Evolutionary conservation across 2,797 vertebrate genomes (phyloP).

Genomic region (Nasua narica): DNA sequence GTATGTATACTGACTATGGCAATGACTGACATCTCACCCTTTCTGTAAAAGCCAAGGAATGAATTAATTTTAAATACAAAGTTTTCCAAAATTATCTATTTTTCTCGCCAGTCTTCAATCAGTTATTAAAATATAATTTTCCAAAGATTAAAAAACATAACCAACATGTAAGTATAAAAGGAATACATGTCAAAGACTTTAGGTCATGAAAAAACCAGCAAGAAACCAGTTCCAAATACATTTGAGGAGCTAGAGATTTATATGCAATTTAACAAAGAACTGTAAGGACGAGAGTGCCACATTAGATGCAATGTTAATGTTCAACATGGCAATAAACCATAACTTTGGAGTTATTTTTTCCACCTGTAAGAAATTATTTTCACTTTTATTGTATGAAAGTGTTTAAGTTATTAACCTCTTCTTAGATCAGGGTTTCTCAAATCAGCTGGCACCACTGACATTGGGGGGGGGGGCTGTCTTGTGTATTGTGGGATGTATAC

Average conservation of each 20-base stretch:
- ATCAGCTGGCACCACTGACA: neutral
- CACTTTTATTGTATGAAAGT: neutral
- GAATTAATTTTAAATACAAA: neutral
- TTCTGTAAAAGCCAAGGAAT: neutral
- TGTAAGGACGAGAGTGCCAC: neutral
- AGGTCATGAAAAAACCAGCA: neutral
- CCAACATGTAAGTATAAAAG: neutral
- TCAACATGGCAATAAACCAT: neutral
- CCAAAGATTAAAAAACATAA: neutral
- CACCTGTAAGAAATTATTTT: neutral
- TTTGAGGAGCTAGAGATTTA: neutral
- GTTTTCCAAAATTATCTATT: neutral
- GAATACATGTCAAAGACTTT: neutral
- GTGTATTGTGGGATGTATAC: neutral
- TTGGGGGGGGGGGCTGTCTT: neutral
- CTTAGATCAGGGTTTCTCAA: neutral
- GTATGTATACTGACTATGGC: neutral
- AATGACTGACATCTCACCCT: neutral
- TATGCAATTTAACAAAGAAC: neutral
- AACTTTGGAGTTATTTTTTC: neutral
- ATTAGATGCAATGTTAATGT: neutral
- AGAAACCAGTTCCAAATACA: neutral
- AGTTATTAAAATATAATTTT: constrained; percentile 12
- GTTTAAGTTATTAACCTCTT: neutral
- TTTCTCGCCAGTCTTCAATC: neutral